Conservation (phyloP, 1,140 invertebrate species). For the Linepithema humile region DNA sequence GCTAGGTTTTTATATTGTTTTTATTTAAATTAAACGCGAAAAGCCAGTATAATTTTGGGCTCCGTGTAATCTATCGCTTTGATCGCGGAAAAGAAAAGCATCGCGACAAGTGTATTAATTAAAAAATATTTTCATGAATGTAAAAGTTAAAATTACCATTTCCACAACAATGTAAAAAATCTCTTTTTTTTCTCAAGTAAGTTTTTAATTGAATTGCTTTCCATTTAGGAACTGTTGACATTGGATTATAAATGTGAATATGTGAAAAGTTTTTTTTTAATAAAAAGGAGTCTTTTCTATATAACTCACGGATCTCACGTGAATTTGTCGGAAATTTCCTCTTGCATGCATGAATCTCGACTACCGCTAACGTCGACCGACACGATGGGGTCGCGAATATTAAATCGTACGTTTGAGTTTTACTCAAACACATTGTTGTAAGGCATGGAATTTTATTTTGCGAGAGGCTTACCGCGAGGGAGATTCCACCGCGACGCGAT, state of each 20-base stretch:
- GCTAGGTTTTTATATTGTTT: conserved; percentile 26
- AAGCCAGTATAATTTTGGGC: background rate
- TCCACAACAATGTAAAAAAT: conserved; percentile 15
- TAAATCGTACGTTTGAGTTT: conserved; percentile 48
- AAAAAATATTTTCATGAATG: conserved; percentile 42
- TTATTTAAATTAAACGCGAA: too few relatives aligned
- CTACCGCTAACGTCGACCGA: background rate
- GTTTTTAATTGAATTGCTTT: conserved; percentile 35
- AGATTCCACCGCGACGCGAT: conserved; percentile 13
- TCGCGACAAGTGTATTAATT: conserved; percentile 30
- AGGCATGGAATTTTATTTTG: conserved; percentile 32
- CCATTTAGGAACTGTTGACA: conserved; percentile 17
- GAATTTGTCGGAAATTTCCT: conserved; percentile 26
- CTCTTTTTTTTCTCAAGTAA: background rate
- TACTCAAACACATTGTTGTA: conserved; percentile 28
- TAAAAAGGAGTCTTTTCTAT: background rate
- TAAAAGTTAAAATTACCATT: conserved; percentile 41
- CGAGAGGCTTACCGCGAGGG: background rate
- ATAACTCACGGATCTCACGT: background rate
- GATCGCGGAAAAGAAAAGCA: background rate
- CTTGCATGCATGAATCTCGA: background rate
- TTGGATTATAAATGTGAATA: conserved; percentile 35
- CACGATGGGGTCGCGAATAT: conserved; percentile 2
- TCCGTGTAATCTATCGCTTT: background rate
- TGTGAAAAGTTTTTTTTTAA: background rate